A percentile compares a stretch with the other conserved stretches of the same genome.
Conservation (phyloP, 2,113 vertebrate genomes). For the Vimba vimba region DNA sequence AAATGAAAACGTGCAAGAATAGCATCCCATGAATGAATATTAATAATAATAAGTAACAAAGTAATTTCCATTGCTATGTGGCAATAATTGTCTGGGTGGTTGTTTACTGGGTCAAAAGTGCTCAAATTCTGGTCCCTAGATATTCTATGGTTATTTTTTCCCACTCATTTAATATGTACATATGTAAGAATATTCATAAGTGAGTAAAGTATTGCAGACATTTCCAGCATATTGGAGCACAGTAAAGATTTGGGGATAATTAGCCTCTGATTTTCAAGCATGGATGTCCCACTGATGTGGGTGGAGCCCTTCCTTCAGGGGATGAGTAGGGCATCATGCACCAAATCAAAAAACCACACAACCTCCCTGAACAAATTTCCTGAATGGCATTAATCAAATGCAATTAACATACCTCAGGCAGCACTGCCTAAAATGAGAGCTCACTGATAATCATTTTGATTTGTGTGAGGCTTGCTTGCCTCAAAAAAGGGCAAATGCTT, state of each 20-base stretch:
- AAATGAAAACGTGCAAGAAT: slow-evolving; percentile 4
- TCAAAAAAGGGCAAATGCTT: slow-evolving; percentile 15
- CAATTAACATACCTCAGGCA: slow-evolving; percentile 2
- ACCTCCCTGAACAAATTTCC: slow-evolving; percentile 15
- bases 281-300: slow-evolving; percentile 1
- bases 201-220: neutral
- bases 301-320: neutral
- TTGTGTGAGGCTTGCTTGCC: neutral
- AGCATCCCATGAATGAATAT: slow-evolving; percentile 1
- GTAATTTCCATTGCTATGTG: neutral
- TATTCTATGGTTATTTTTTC: neutral
- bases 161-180: too few relatives aligned
- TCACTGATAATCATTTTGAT: slow-evolving; percentile 15
- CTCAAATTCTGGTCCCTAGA: neutral
- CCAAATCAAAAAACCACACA: neutral
- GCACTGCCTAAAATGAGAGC: neutral
- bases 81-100: neutral
- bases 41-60: slow-evolving; percentile 1
- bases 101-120: neutral
- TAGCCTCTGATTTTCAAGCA: neutral
- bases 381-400: slow-evolving; percentile 9
- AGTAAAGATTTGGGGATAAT: neutral
- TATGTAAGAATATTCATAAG: neutral
- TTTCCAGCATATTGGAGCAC: neutral
- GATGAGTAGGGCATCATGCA: neutral